phyloP scores from a whole-genome alignment of 30 jellyfish, hydroid and myxozoan species.

The Nemopilema nomurai region DNA sequence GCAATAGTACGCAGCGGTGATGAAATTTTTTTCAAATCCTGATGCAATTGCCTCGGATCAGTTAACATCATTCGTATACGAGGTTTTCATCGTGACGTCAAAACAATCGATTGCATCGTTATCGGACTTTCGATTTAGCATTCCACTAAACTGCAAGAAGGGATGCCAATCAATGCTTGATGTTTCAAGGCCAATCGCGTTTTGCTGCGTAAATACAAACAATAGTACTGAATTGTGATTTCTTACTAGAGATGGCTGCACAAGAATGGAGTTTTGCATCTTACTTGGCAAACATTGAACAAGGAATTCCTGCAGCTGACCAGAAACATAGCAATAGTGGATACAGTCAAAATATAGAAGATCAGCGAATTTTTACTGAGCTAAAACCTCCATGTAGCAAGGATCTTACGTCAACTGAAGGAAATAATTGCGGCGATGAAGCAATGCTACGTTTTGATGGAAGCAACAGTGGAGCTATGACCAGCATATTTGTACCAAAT shows the following conservation, averaged over 20 bases:
- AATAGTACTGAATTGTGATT: neutral
- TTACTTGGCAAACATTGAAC: slow-evolving; percentile 25
- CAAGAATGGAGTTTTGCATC: slow-evolving; percentile 45
- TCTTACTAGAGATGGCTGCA: neutral
- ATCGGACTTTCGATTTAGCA: neutral
- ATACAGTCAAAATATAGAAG: neutral
- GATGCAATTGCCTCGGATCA: neutral
- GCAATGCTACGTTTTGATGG: neutral
- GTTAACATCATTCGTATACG: neutral
- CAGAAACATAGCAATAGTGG: neutral
- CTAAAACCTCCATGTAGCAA: slow-evolving; percentile 18
- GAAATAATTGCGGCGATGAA: neutral
- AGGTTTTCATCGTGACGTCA: neutral
- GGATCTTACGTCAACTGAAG: neutral
- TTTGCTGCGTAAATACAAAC: no score
- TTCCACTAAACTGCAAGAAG: neutral
- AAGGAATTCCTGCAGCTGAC: slow-evolving; percentile 2
- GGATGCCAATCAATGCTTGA: neutral
- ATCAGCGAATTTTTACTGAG: slow-evolving; percentile 28
- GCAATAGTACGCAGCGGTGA: no score
- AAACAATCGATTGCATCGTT: neutral
- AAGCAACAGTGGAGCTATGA: no score
- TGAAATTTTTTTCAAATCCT: neutral
- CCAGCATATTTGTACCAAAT: neutral
- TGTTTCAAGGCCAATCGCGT: neutral